Evolutionary conservation across 2,797 vertebrate species (phyloP).

Genomic region (Petrocephalus sullivani): DNA sequence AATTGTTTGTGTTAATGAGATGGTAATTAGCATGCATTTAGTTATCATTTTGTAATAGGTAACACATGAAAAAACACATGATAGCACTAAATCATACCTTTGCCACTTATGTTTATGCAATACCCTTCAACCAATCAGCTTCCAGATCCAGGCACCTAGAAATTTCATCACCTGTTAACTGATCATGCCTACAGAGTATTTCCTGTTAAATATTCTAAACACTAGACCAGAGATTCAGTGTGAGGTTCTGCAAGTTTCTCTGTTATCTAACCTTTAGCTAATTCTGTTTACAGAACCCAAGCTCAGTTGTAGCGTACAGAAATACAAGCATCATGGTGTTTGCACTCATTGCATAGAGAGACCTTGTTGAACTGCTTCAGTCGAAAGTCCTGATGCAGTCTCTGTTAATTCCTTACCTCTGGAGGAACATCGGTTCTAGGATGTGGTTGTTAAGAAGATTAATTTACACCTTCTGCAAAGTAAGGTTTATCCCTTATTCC

Average conservation of each 20-base stretch:
- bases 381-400: background rate
- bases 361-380: background rate
- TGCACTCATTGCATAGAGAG: background rate
- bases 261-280: background rate
- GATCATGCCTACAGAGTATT: background rate
- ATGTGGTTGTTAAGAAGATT: background rate
- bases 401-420: background rate
- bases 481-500: background rate
- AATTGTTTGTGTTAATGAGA: background rate
- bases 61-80: background rate
- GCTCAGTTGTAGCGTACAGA: background rate
- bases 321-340: background rate
- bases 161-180: background rate
- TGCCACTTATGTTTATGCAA: background rate
- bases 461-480: background rate
- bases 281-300: background rate
- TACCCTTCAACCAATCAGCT: background rate
- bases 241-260: background rate
- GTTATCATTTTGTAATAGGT: background rate
- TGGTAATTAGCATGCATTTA: background rate
- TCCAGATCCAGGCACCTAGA: background rate
- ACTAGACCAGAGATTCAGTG: background rate
- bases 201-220: background rate
- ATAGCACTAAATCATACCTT: background rate
- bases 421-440: background rate